Evolutionary conservation across 2,113 vertebrate genomes (phyloP).

Genomic region (Motacilla tschutschensis): DNA sequence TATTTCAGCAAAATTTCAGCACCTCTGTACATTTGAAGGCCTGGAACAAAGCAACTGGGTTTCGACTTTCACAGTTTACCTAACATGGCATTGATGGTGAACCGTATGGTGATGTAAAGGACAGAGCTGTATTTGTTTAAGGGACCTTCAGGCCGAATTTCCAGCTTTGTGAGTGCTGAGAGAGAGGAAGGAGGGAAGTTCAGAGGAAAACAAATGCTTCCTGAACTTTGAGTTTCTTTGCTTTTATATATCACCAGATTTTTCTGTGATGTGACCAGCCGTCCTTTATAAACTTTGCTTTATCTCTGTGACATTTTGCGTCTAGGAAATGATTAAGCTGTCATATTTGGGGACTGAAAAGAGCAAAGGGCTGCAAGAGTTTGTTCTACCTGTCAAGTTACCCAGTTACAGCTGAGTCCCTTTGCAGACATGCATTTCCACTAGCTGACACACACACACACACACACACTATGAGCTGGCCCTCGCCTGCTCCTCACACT

Average conservation of each 20-base stretch:
- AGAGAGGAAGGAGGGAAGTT: conserved; percentile 29
- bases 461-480: background rate
- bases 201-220: conserved; percentile 48
- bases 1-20: conserved; percentile 5
- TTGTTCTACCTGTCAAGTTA: conserved; percentile 39
- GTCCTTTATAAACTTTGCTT: conserved; percentile 49
- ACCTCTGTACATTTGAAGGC: background rate
- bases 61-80: conserved; percentile 21
- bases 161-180: background rate
- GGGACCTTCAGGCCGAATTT: conserved; percentile 1
- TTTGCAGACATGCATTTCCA: background rate
- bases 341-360: conserved; percentile 39
- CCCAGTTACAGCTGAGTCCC: background rate
- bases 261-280: conserved; percentile 39
- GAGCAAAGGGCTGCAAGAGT: conserved; percentile 42
- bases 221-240: conserved; percentile 60
- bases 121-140: conserved; percentile 43
- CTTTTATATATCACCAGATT: conserved; percentile 43
- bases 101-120: background rate
- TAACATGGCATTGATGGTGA: conserved; percentile 3
- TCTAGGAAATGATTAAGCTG: conserved; percentile 59
- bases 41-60: conserved; percentile 13
- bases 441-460: accelerated
- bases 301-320: conserved; percentile 10
- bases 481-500: background rate